Evolutionary conservation across 2,797 vertebrate genomes (phyloP), one percentile per base, ranked within the genome.

Genomic region (Epinephelus malabaricus): DNA sequence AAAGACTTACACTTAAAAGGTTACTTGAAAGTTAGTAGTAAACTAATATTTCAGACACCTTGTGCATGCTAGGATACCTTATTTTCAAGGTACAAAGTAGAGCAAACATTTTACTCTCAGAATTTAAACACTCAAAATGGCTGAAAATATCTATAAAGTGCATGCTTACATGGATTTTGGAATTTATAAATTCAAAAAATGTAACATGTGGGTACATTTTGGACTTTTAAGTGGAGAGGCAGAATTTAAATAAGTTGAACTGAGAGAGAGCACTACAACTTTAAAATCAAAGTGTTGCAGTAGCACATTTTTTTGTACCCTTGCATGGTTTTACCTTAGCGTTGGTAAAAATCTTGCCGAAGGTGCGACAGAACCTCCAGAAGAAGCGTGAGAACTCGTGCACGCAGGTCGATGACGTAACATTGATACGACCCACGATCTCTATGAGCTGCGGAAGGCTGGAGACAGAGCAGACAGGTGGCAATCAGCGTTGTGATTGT

Each of bases 361-460:
- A 99, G 2, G 98, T 99, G 87, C 98, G 96, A 94, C 98, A 99
- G 78, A 99, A 94, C 78, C 98, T 96, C 98, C 98, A 99, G 95
- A 99, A 99, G 95, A 99, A 99, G 86, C 97, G 97, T 67, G 98
- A 99, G 89, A 99, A 99, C 91, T 99, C 98, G 67, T 99, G 98
- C 64, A 99, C 98, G 61, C 97, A 99, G 56, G 98, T 97, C 47
- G 97, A 96, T 65, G 98, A 99, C 43, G 97, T 94, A 83, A 99
- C 98, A 40, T 99, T 99, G 88, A 99, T 99, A 84, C 97, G 97
- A 78, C 98, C 96, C 77, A 99, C 98, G 72, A 98, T 97, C 84
- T 99, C 98, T 92, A 99, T 99, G 78, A 99, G 96, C 74, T 98
- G 97, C 72, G 98, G 98, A 78, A 99, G 95, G 84, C 94, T 95